Conservation (phyloP, 1,140 invertebrate genomes). For the Anastrepha ludens region DNA sequence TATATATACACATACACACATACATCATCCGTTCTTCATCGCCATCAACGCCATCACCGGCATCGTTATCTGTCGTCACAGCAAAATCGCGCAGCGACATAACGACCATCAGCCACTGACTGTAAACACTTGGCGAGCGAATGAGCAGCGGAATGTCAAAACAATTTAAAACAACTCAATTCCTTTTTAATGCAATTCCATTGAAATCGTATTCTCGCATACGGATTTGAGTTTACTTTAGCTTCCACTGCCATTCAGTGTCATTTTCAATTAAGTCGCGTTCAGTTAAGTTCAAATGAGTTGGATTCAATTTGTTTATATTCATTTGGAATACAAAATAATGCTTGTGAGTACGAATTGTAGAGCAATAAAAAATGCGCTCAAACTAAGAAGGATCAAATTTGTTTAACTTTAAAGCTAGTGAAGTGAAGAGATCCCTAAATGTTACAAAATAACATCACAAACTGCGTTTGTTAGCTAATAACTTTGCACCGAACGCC, state of each 20-base stretch:
- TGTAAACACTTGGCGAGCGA: not conserved
- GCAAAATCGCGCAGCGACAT: not conserved
- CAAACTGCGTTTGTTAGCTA: too few species aligned
- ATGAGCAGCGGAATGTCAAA: constrained; percentile 35
- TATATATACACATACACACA: too few species aligned
- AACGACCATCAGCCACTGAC: not conserved
- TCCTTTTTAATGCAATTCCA: constrained; percentile 26
- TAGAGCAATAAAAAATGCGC: too few species aligned
- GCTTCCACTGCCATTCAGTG: not conserved
- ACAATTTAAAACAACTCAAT: constrained; percentile 42
- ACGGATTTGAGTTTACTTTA: not conserved
- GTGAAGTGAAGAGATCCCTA: too few species aligned
- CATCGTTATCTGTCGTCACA: not conserved
- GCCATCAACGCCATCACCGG: not conserved
- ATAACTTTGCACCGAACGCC: too few species aligned
- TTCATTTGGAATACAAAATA: not conserved
- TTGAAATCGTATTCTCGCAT: constrained; percentile 13
- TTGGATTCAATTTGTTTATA: constrained; percentile 41
- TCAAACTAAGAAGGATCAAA: too few species aligned
- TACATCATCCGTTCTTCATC: not conserved
- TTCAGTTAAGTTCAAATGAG: constrained; percentile 12
- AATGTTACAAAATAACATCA: too few species aligned
- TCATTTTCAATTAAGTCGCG: constrained; percentile 25
- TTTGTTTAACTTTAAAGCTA: too few species aligned
- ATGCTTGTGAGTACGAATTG: too few species aligned